Base-by-base conservation (phyloP, 92 coral and sea anemone species). In the Porites evermanni region DNA sequence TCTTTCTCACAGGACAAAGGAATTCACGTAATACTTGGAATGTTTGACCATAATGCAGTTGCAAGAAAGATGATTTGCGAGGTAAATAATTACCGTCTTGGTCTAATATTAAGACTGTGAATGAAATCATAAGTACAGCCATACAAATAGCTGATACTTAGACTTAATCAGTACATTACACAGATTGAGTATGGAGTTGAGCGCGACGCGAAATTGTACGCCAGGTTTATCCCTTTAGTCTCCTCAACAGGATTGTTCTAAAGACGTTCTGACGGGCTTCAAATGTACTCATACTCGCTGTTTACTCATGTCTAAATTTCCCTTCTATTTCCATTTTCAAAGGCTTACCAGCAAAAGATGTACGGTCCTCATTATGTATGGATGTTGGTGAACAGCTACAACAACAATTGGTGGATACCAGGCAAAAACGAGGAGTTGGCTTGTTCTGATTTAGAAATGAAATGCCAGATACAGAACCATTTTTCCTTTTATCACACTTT, bases 291-390 rank as follows among this genome's bases (percentile, higher is more conserved):
- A 3, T 38, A 38, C 47, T 4, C 47, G 2, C 47, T 4, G 5
- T 38, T 4, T 38, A 38, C 5, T 38, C 47, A 4, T 38, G 47
- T 38, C 47, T 38, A 38, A 38, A 38, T 38, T 38, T 38, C 47
- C 47, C 47, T 38, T 38, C 47, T 38, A 38, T 66, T 16, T 6
- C 19, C 3, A 2, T 16, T 52, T 50, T 21, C 24, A 6, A 87
- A 97, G 99, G 99, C 99, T 24, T 90, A 91, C 72, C 93, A 82
- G 26, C 81, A 70, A 8, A 84, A 80, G 53, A 89, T 97, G 94
- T 90, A 95, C 69, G 99, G 99, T 53, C 99, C 99, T 0, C 99
- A 97, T 32, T 95, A 90, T 67, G 98, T 97, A 3, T 97, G 99
- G 99, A 90, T 97, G 21, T 79, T 93, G 54, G 63, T 83, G 67